Base-by-base conservation (phyloP, 2,888 invertebrate species). In the Pristionchus entomophagus region DNA sequence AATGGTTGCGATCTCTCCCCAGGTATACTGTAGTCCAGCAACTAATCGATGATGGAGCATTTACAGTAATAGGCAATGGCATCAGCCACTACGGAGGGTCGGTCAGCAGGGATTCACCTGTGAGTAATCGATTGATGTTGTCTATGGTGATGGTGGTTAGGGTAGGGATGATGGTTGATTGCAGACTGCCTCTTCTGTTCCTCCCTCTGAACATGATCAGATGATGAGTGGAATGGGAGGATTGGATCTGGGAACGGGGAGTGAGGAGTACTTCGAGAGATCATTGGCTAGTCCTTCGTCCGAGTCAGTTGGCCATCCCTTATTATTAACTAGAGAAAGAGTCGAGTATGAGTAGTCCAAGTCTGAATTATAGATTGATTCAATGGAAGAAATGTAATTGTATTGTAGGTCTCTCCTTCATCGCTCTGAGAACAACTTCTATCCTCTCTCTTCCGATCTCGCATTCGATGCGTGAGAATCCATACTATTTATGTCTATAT, bases 1-100 rank as follows among this genome's bases (percentile, higher is more conserved):
- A 80, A 80, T 80, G 78, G 78, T 41, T 80, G 49, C 26, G 78
- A 80, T 32, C 51, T 80, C 22, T 80, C 78, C 6, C 78, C 78
- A 80, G 78, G 78, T 80, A 45, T 49, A 14, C 59, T n/a, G n/a
- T 45, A 6, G 45, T 14, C 45, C 14, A 45, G 14, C 8, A 14
- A 45, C 6, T 10, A 45, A 6, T 45, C 45, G 45, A 45, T 14
- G 8, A 14, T 45, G n/a, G n/a, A 10, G 26, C 1, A 32, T 8
- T 80, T 80, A 3, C 35, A 49, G 78, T 49, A 32, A 80, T 51
- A 19, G 78, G 78, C 29, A 49, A 51, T 51, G 49, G 51, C 0
- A 80, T 49, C 32, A 78, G 10, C 12, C 69, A 69, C 22, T 73
- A 41, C 19, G 73, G 73, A 41, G 73, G 73, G 35, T 65, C 65